Base-by-base conservation (phyloP, 2,888 invertebrate species). In the Chymomyza amoena region DNA sequence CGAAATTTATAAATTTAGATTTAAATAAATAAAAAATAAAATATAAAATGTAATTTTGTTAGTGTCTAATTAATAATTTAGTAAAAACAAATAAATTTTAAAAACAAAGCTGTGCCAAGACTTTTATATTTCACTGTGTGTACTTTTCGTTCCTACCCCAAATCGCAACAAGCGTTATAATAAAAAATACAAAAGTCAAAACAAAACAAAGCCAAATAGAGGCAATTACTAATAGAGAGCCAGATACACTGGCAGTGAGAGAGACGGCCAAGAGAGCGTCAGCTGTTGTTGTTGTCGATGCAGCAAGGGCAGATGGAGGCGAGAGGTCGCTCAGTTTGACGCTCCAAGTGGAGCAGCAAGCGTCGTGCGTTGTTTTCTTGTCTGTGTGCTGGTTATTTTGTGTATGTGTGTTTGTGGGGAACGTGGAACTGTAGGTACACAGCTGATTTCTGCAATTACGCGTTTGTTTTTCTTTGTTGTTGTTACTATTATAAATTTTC, bases 371-470 rank as follows among this genome's bases (percentile, higher is more conserved):
- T 57, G 57, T 25, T 72, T 71, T 79, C 77, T 72, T 80, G 72
- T 73, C 68, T 80, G 63, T 76, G 72, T 75, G 70, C 69, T 68
- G 75, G 32, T 9, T n/a, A n/a, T n/a, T 32, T 32, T 78, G 71
- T 64, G 25, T 32, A 39, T 64, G 36, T 66, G 20, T 50, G 13
- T 61, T 63, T 62, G 71, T 71, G 69, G 69, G 74, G 64, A 73
- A 61, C 79, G 70, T 77, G 76, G 56, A 70, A 81, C 83, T 87
- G 75, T 81, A 77, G 89, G 90, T 91, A 91, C 89, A 90, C 90
- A 91, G 90, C 90, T 91, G 90, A 91, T 91, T 90, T 89, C 89
- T 89, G 89, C 87, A 86, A 89, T 88, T 89, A 86, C 89, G 84
- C 78, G 80, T 80, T 80, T 81, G 86, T 82, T 84, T 84, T 84